Percentiles rank a stretch among this genome's conserved stretches.
phyloP scores from a whole-genome alignment of 2,888 invertebrate genomes.

The Holacanthella duospinosa region DNA sequence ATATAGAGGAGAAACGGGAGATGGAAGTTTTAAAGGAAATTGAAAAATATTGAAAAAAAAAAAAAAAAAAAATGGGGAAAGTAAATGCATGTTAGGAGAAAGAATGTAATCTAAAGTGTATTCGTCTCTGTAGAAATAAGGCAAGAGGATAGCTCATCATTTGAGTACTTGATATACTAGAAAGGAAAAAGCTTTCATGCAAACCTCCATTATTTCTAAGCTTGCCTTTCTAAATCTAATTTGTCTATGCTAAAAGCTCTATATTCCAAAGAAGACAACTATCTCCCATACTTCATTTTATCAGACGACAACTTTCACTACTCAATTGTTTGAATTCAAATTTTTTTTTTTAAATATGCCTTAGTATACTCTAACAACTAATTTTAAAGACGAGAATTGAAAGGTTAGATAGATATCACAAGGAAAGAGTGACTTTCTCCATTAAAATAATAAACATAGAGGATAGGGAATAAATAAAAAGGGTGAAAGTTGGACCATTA shows the following conservation, averaged over 20 bases:
- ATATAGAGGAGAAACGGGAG: constrained; percentile 9
- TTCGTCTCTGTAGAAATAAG: background rate
- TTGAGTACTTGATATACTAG: constrained; percentile 30
- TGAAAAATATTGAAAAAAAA: constrained; percentile 30
- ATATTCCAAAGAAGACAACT: constrained; percentile 28
- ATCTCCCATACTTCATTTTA: too few relatives aligned
- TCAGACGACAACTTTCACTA: too few relatives aligned
- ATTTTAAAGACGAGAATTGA: too few relatives aligned
- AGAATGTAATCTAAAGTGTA: constrained; percentile 11
- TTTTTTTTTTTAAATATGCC: too few relatives aligned
- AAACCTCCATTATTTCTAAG: constrained; percentile 41
- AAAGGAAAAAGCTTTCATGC: constrained; percentile 38
- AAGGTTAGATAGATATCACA: too few relatives aligned
- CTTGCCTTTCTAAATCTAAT: constrained; percentile 41
- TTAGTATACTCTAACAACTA: too few relatives aligned
- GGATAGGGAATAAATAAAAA: too few relatives aligned
- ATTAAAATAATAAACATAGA: too few relatives aligned
- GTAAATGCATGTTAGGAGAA: constrained; percentile 12
- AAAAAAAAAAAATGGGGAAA: background rate
- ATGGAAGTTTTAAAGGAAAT: constrained; percentile 25
- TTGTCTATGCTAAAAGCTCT: constrained; percentile 41
- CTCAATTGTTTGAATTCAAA: too few relatives aligned
- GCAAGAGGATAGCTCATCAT: constrained; percentile 21
- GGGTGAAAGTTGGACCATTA: too few relatives aligned
- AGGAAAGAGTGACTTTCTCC: too few relatives aligned